A percentile compares a stretch with the other conserved stretches of the same genome.
Conservation (phyloP, 2,797 vertebrate species). For the Acomys russatus region DNA sequence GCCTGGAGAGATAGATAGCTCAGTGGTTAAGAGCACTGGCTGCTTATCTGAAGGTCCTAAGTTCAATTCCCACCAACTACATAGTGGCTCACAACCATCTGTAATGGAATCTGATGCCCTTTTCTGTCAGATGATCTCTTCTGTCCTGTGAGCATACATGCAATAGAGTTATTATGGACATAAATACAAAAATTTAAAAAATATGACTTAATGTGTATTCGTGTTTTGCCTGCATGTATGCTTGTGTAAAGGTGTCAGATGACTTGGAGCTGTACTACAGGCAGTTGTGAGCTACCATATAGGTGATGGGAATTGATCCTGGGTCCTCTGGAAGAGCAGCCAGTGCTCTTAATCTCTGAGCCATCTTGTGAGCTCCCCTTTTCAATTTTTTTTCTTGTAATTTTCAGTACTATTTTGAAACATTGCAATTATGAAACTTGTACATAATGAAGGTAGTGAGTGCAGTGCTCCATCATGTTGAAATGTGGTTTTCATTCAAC, state of each 20-base stretch:
- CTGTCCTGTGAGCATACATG: no score
- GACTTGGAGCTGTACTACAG: background rate
- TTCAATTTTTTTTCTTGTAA: background rate
- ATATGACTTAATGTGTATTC: background rate
- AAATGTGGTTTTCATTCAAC: constrained; percentile 36
- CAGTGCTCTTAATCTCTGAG: background rate
- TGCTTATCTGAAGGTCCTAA: no score
- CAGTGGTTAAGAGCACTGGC: no score
- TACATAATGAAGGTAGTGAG: background rate
- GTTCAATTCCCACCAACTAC: no score
- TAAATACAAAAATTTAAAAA: no score
- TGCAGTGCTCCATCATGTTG: background rate
- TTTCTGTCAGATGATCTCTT: no score
- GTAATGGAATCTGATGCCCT: no score
- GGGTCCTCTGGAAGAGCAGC: background rate
- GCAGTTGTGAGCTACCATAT: background rate
- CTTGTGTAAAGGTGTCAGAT: background rate
- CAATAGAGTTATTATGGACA: no score
- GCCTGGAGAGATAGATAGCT: no score
- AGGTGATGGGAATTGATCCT: background rate
- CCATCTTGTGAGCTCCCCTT: background rate
- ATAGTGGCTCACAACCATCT: no score
- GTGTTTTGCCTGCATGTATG: background rate
- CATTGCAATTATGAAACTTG: constrained; percentile 21
- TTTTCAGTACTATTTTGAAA: constrained; percentile 67